phyloP scores from a whole-genome alignment of 1,140 invertebrate species.

The Steinernema khuongi region DNA sequence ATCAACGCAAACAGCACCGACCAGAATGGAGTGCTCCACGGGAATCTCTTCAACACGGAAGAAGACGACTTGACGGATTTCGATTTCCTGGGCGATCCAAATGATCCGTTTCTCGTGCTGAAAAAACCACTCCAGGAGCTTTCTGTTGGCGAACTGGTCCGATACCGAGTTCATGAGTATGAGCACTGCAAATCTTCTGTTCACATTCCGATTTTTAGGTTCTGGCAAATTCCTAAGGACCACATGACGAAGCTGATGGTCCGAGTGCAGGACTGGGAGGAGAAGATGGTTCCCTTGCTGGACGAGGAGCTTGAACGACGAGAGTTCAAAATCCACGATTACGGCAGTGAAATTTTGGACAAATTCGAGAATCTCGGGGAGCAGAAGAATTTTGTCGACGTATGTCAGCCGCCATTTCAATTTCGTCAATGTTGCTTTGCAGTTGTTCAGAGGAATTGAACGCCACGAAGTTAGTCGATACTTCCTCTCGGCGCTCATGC shows the following conservation, averaged over 20 bases:
- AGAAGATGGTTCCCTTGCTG: constrained; percentile 7
- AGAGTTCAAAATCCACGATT: constrained; percentile 13
- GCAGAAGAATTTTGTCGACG: neutral
- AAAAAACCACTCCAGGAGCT: neutral
- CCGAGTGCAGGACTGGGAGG: constrained; percentile 13
- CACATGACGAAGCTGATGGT: constrained; percentile 12
- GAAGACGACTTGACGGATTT: neutral
- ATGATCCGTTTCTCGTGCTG: neutral
- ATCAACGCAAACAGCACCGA: neutral
- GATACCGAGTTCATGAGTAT: neutral
- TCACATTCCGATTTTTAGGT: neutral
- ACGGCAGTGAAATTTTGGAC: constrained; percentile 4
- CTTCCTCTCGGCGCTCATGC: constrained; percentile 9
- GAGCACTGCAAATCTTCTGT: neutral
- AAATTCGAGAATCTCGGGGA: constrained; percentile 9
- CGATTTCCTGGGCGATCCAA: neutral
- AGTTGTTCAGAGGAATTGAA: neutral
- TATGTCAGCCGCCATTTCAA: neutral
- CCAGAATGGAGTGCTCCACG: neutral
- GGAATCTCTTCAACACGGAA: neutral
- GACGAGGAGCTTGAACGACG: neutral
- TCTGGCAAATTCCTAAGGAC: constrained; percentile 6
- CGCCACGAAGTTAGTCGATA: neutral
- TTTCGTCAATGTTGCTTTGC: neutral
- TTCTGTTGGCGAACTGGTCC: neutral